phyloP scores from a whole-genome alignment of 2,888 invertebrate species.

The Epirrita christyi region DNA sequence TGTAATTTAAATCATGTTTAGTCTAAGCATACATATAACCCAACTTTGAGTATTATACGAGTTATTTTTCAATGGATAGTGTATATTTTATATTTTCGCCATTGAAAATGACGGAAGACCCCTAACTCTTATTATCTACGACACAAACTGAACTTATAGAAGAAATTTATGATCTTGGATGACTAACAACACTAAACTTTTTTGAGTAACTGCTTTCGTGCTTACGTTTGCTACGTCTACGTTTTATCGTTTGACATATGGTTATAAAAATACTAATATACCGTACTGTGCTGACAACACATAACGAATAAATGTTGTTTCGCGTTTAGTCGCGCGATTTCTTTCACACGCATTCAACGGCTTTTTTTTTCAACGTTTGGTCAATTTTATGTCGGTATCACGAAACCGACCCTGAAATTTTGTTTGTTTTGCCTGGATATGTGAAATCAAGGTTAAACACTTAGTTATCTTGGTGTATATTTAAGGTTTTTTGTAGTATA shows the following conservation, averaged over 20 bases:
- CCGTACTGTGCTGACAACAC: constrained; percentile 35
- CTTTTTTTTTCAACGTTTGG: constrained; percentile 29
- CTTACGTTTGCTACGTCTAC: constrained; percentile 57
- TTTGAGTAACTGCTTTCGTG: constrained; percentile 68
- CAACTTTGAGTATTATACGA: too few relatives aligned
- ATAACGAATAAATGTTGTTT: constrained; percentile 47
- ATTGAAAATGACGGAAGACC: too few relatives aligned
- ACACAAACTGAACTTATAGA: constrained; percentile 6
- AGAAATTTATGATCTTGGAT: constrained; percentile 31
- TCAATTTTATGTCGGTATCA: constrained; percentile 13
- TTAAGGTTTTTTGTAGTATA: too few relatives aligned
- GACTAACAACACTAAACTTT: constrained; percentile 46
- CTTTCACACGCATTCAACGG: constrained; percentile 70
- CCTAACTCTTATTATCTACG: too few relatives aligned
- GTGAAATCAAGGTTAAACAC: too few relatives aligned
- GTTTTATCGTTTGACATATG: constrained; percentile 66
- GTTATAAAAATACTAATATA: constrained; percentile 63
- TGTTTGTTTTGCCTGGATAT: too few relatives aligned
- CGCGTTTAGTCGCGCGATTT: constrained; percentile 63
- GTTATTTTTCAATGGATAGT: too few relatives aligned
- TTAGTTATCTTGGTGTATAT: too few relatives aligned
- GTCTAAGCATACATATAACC: too few relatives aligned
- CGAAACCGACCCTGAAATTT: too few relatives aligned
- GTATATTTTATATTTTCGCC: too few relatives aligned
- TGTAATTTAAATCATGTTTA: too few relatives aligned